These are phyloP conservation scores for Sphinx pinastri DNA, from an alignment of 2,888 invertebrate genomes.

Conservation along the genomic window DNA sequence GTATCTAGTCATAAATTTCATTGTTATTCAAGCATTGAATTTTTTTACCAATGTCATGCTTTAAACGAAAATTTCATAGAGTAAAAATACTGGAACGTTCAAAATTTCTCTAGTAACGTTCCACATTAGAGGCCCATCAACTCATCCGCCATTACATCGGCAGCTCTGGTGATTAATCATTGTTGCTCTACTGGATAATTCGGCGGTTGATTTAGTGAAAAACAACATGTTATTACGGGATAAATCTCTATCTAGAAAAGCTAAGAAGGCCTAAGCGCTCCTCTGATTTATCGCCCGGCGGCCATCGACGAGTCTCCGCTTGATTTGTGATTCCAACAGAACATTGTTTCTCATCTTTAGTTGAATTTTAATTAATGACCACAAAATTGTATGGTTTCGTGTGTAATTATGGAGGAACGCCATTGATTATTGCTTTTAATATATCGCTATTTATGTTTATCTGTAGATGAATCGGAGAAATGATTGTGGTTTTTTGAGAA, in stretches of 20 bases:
- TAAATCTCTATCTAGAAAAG: constrained; percentile 85
- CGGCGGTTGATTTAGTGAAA: constrained; percentile 83
- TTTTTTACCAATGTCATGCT: background rate
- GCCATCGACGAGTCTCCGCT: constrained; percentile 72
- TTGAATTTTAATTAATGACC: constrained; percentile 82
- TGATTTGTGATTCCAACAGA: constrained; percentile 76
- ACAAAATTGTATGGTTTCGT: constrained; percentile 73
- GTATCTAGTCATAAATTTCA: background rate
- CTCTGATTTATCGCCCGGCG: constrained; percentile 74
- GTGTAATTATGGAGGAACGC: constrained; percentile 73
- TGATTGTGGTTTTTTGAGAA: constrained; percentile 6
- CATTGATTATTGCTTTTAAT: constrained; percentile 77
- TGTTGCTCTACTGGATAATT: constrained; percentile 82
- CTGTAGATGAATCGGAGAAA: constrained; percentile 26
- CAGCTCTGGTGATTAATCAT: constrained; percentile 79
- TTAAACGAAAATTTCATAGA: background rate
- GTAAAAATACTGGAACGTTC: too few species aligned
- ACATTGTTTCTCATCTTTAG: constrained; percentile 76
- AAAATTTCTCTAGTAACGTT: background rate
- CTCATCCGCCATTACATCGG: constrained; percentile 68
- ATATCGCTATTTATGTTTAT: constrained; percentile 61
- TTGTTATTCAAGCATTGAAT: background rate
- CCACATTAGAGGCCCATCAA: background rate
- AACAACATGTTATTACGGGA: constrained; percentile 83
- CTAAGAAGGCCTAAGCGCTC: constrained; percentile 83